Percentiles rank a stretch among this genome's conserved stretches.
These are phyloP conservation scores for Macrotis lagotis DNA, from an alignment of 2,113 vertebrate genomes.

Conservation along the genomic window DNA sequence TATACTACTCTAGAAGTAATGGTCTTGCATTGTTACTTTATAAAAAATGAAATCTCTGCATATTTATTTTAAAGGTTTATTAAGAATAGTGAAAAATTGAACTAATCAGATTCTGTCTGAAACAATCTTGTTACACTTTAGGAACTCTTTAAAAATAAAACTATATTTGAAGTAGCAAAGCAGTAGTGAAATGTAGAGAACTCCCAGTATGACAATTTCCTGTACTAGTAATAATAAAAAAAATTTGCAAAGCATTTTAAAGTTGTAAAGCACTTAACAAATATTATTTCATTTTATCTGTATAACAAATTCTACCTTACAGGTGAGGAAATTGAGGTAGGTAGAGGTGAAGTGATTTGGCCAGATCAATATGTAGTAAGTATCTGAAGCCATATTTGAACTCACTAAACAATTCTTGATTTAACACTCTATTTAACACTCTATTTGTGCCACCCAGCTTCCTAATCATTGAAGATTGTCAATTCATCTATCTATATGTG, in stretches of 20 bases:
- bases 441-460: too few species aligned
- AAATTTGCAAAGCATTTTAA: background rate
- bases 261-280: background rate
- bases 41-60: background rate
- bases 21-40: too few species aligned
- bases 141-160: background rate
- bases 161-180: background rate
- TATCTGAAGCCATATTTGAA: too few species aligned
- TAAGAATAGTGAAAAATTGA: background rate
- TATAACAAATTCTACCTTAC: background rate
- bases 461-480: too few species aligned
- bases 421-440: too few species aligned
- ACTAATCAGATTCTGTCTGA: background rate
- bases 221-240: background rate
- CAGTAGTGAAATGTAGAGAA: background rate
- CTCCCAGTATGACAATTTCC: background rate
- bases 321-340: background rate
- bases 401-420: too few species aligned
- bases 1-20: too few species aligned
- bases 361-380: too few species aligned
- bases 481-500: too few species aligned
- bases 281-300: background rate
- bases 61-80: too few species aligned
- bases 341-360: background rate
- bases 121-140: background rate